Base-by-base conservation (phyloP, 30 jellyfish, hydroid and myxozoan genomes). In the Chironex yamaguchii region DNA sequence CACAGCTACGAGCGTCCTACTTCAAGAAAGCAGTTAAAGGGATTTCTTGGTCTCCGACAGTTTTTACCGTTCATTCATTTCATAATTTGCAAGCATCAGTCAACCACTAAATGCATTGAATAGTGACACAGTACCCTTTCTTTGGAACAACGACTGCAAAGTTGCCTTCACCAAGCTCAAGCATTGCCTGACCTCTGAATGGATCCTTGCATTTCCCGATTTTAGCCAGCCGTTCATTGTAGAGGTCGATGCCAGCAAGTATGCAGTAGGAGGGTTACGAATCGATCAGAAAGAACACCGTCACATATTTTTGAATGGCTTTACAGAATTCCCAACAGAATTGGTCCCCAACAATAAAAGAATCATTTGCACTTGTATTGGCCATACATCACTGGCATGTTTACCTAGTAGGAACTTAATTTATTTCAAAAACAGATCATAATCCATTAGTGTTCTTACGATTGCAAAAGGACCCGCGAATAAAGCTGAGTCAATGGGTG, bases 1-100 rank as follows among this genome's bases (percentile, higher is more conserved):
- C 71, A 24, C 4, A 1, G 13, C 21, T 42, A 32, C 29, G 30
- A 66, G 34, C 50, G 88, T 11, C 88, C 78, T 24, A 1, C 3
- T 2, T 21, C 74, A 29, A 69, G 4, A 29, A 69, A 69, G 34
- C 75, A 69, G 4, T 31, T 69, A 69, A 69, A 69, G 34, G 24
- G 82, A 29, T 84, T 84, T 53, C 83, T 84, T 14, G 89, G 94
- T 36, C 74, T 69, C 4, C 29, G 66, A 23, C 66, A 33, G 4
- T 69, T n/a, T 69, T 69, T 34, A 69, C 6, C 82, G 82, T 23
- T 23, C 75, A n/a, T 69, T 69, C 34, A 69, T 69, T 4, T 24
- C 4, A 4, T 62, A 26, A 11, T 69, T 69, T 30, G 77, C 77
- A 12, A 24, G 23, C 4, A 34, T 69, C 13, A 69, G 82, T 31